Conservation (phyloP, 2,888 invertebrate genomes). For the Miltochrista miniata region DNA sequence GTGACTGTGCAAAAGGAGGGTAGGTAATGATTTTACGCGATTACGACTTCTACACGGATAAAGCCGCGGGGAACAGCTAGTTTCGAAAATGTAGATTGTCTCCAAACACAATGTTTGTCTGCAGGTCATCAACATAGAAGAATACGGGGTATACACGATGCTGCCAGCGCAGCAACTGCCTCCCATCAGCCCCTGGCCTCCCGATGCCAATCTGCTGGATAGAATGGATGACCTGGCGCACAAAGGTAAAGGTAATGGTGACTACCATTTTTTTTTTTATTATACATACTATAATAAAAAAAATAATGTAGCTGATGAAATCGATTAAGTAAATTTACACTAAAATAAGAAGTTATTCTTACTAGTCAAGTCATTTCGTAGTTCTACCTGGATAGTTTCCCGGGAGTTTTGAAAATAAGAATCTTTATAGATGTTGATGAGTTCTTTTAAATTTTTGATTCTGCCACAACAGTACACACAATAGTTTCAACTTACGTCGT, state of each 20-base stretch:
- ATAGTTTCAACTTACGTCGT: no score
- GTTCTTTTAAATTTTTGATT: no score
- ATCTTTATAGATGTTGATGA: no score
- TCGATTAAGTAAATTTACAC: background rate
- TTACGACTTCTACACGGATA: no score
- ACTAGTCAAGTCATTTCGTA: no score
- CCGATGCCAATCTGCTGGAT: slow-evolving; percentile 90
- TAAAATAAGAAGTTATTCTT: no score
- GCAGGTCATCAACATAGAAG: slow-evolving; percentile 78
- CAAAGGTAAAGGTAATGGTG: slow-evolving; percentile 90
- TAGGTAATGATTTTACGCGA: no score
- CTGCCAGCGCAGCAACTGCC: slow-evolving; percentile 92
- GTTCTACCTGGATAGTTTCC: no score
- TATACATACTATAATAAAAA: background rate
- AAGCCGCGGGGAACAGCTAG: no score
- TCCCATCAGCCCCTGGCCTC: slow-evolving; percentile 92
- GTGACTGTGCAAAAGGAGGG: no score
- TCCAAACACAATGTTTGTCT: background rate
- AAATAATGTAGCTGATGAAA: background rate
- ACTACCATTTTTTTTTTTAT: slow-evolving; percentile 51
- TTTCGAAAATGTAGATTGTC: background rate
- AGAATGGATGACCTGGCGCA: slow-evolving; percentile 93
- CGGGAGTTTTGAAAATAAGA: no score
- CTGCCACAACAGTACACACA: no score
- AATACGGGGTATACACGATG: slow-evolving; percentile 85